A percentile compares a stretch with the other conserved stretches of the same genome.
Evolutionary conservation across 2,888 invertebrate genomes (phyloP).

Genomic region (Orthonychiurus folsomi): DNA sequence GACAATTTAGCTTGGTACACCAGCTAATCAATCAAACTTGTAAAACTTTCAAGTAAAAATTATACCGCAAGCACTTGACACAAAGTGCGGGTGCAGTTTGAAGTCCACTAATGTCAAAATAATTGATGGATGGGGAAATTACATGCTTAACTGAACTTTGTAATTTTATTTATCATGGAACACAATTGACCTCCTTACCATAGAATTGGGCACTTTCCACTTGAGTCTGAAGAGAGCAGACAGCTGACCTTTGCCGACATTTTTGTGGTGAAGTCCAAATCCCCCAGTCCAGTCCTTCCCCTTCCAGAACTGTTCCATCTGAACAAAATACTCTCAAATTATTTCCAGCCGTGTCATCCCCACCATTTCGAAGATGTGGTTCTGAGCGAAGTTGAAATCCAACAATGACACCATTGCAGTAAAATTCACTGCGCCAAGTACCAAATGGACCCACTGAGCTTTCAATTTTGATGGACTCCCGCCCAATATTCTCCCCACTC

Average conservation of each 20-base stretch:
- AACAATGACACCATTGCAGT: slow-evolving; percentile 25
- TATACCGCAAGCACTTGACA: no score
- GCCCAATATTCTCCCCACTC: no score
- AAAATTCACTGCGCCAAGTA: slow-evolving; percentile 24
- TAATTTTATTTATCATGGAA: no score
- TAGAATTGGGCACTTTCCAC: slow-evolving; percentile 16
- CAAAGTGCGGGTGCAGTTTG: no score
- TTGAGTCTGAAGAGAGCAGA: slow-evolving; percentile 34
- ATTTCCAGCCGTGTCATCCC: slow-evolving; percentile 20
- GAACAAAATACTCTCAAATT: slow-evolving; percentile 16
- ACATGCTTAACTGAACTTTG: no score
- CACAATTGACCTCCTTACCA: no score
- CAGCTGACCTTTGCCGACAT: slow-evolving; percentile 22
- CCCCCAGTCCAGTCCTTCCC: slow-evolving; percentile 28
- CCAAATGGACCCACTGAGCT: slow-evolving; percentile 32
- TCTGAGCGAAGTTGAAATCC: slow-evolving; percentile 36
- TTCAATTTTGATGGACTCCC: slow-evolving; percentile 10
- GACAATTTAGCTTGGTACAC: no score
- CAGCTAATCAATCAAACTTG: no score
- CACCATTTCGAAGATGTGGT: slow-evolving; percentile 19
- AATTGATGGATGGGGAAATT: no score
- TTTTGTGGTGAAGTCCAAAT: slow-evolving; percentile 26
- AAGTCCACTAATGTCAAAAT: no score
- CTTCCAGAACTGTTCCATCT: slow-evolving; percentile 14
- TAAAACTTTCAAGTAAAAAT: no score